Base-by-base conservation (phyloP, 1,140 invertebrate genomes). In the Chlorops oryzae region DNA sequence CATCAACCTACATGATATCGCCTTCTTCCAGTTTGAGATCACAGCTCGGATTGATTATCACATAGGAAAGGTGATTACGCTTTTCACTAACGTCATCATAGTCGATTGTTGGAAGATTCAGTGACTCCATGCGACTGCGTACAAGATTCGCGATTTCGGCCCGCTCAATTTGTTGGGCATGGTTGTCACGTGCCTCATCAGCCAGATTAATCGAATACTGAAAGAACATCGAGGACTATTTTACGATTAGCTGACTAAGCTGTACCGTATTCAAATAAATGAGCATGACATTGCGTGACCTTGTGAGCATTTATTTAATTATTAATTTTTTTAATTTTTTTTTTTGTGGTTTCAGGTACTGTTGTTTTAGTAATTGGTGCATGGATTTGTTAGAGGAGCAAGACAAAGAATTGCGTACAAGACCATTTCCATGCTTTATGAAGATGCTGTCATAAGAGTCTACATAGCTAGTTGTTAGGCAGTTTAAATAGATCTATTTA, bases 11-110 rank as follows among this genome's bases (percentile, higher is more conserved):
- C 83, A 98, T 90, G 39, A 98, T 88, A 75, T 98, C 96, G 34
- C 92, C 95, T 67, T 94, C 88, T 75, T 97, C 90, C 42, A 98
- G 78, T 70, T 93, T 93, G 1, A 98, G 78, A 76, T 99, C 96
- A 78, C 93, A 96, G 69, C 90, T 93, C 0, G 96, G 96, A 71
- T 99, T 99, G 63, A 98, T 98, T 59, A 99, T 96, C 47, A 98
- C 95, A 75, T 97, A 99, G 2, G 93, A 97, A 6, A 98, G 78
- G 54, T 84, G 90, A 74, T 88, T 92, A 32, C 91, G 77, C 74
- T 95, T 92, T 70, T 94, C 90, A 47, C 88, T 90, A 4, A 92
- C 88, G 67, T 95, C 90, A 72, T 92, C 92, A 70, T 96, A 96
- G 62, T 96, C 90, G 27, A 87, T 83, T 0, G 83, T 80, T 1